These are phyloP conservation scores for Nasonia longicornis DNA, from an alignment of 1,140 invertebrate genomes.

Conservation along the genomic window DNA sequence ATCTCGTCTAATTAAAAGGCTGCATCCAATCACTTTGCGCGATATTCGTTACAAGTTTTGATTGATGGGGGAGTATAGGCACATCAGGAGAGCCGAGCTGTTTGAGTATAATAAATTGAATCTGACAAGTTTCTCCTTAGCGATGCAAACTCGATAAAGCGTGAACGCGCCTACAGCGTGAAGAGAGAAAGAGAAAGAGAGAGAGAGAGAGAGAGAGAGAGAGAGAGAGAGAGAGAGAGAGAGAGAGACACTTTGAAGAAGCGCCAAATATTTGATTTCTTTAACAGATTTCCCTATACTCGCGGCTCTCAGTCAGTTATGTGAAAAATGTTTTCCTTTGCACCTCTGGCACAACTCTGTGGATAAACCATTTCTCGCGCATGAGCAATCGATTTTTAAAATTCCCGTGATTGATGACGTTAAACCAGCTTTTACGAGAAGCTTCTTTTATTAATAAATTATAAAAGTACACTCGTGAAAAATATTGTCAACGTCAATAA, in stretches of 20 bases:
- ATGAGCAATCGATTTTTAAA: neutral
- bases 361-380: neutral
- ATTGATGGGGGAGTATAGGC: no score
- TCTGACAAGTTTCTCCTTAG: neutral
- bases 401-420: no score
- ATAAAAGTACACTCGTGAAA: no score
- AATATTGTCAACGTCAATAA: no score
- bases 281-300: neutral
- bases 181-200: no score
- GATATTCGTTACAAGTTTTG: no score
- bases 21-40: no score
- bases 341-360: neutral
- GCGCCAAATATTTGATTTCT: slow-evolving; percentile 20
- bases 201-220: no score
- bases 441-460: no score
- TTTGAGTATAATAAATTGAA: neutral
- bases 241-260: neutral
- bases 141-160: slow-evolving; percentile 15
- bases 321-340: neutral
- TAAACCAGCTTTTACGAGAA: no score
- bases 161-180: neutral
- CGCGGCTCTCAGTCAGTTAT: neutral
- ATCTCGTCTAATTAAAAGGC: no score
- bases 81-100: neutral
- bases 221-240: neutral